These are phyloP conservation scores for Bos indicus DNA, from an alignment of 2,113 vertebrate genomes.

Conservation along the genomic window DNA sequence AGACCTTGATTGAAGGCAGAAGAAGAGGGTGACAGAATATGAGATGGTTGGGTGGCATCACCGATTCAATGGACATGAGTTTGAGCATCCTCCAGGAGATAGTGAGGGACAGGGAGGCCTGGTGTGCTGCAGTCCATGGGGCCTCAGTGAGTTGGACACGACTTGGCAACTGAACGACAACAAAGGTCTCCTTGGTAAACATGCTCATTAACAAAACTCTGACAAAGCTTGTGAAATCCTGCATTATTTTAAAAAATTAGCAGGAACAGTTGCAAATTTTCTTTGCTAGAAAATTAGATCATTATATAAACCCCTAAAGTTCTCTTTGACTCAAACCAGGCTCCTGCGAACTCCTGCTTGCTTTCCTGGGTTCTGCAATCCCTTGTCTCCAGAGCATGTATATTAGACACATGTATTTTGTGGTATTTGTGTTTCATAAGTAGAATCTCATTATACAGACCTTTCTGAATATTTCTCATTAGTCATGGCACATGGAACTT, in stretches of 20 bases:
- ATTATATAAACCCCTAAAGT: not conserved
- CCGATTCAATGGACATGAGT: not conserved
- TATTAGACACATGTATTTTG: not conserved
- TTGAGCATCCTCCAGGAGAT: not conserved
- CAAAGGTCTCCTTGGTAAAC: not conserved
- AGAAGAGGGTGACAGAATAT: not conserved
- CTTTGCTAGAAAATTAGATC: not conserved
- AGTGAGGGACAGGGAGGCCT: not conserved
- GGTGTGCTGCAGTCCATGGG: not conserved
- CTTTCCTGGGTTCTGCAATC: not conserved
- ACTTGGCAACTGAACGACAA: not conserved
- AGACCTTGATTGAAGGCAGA: not conserved
- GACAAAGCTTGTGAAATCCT: not conserved
- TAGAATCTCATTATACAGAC: not conserved
- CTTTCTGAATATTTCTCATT: not conserved
- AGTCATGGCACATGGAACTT: not conserved
- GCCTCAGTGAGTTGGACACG: not conserved
- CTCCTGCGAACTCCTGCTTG: not conserved
- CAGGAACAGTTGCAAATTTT: not conserved
- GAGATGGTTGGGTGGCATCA: not conserved
- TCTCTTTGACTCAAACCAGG: not conserved
- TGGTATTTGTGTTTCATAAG: not conserved
- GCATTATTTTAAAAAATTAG: not conserved
- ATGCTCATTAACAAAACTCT: not conserved
- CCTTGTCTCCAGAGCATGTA: not conserved